These are phyloP conservation scores for Pedionomus torquatus DNA, from an alignment of 2,113 vertebrate genomes.

Conservation along the genomic window DNA sequence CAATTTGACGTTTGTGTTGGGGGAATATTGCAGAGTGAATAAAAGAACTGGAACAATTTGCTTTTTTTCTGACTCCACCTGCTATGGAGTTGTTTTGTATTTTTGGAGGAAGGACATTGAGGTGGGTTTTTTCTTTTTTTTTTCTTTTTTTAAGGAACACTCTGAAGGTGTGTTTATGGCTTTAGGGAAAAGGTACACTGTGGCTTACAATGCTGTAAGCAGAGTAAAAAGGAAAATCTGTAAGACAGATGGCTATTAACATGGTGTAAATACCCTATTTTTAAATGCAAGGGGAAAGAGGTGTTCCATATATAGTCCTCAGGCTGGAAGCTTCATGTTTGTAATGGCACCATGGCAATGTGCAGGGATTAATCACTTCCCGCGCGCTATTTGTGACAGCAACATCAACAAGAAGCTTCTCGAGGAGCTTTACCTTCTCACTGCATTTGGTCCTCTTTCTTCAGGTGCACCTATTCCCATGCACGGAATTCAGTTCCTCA, in stretches of 20 bases:
- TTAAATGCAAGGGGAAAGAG: constrained; percentile 10
- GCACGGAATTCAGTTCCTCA: background rate
- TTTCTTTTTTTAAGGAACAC: background rate
- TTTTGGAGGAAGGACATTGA: background rate
- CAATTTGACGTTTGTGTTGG: constrained; percentile 64
- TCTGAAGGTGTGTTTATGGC: constrained; percentile 66
- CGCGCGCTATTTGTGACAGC: background rate
- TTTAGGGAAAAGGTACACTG: constrained; percentile 55
- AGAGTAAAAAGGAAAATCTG: constrained; percentile 14
- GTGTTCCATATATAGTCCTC: constrained; percentile 20
- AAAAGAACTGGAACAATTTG: constrained; percentile 54
- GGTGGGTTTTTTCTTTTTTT: background rate
- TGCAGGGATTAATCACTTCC: constrained; percentile 2
- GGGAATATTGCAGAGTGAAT: constrained; percentile 71
- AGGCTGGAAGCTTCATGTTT: background rate
- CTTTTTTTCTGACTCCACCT: constrained; percentile 55
- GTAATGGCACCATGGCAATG: background rate
- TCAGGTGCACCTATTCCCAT: background rate
- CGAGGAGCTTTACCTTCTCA: background rate
- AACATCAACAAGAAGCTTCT: background rate
- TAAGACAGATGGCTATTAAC: constrained; percentile 61
- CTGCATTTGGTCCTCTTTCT: background rate
- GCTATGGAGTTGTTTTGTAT: constrained; percentile 51
- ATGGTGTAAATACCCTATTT: constrained; percentile 8
- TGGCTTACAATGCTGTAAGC: constrained; percentile 44